phyloP scores from a whole-genome alignment of 2,113 vertebrate genomes.

The Pseudopodoces humilis region DNA sequence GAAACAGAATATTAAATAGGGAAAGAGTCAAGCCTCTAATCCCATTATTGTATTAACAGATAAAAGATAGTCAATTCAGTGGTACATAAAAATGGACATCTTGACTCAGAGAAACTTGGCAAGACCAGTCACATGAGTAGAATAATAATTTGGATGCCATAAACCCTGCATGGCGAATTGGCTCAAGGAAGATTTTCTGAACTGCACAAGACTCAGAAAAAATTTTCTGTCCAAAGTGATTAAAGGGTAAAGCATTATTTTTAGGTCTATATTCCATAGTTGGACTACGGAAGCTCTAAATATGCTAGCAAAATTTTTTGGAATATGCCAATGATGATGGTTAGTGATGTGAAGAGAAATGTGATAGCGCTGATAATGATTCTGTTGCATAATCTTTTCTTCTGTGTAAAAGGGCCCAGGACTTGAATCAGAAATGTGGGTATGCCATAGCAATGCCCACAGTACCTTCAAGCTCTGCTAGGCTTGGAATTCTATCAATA shows the following conservation, averaged over 20 bases:
- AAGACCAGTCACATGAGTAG: not conserved
- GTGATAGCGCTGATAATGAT: not conserved
- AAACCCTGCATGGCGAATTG: not conserved
- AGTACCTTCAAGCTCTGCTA: not conserved
- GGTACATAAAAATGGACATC: constrained; percentile 3
- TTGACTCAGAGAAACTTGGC: constrained; percentile 15
- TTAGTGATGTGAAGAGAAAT: not conserved
- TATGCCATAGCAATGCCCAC: not conserved
- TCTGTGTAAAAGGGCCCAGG: not conserved
- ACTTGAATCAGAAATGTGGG: not conserved
- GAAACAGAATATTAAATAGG: constrained; percentile 4
- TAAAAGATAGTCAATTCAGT: not conserved
- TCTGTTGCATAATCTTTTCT: not conserved
- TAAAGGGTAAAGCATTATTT: not conserved
- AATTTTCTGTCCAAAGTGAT: not conserved
- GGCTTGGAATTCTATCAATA: not conserved
- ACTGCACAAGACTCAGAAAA: not conserved
- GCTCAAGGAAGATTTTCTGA: not conserved
- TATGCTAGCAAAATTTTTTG: not conserved
- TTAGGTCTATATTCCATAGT: not conserved
- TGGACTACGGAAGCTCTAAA: not conserved
- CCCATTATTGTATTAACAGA: not conserved
- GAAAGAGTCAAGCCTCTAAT: not conserved
- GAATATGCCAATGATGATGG: not conserved
- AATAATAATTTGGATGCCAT: constrained; percentile 1